These are phyloP conservation scores for Labeo calbasu DNA, from an alignment of 2,797 vertebrate species.

Conservation along the genomic window DNA sequence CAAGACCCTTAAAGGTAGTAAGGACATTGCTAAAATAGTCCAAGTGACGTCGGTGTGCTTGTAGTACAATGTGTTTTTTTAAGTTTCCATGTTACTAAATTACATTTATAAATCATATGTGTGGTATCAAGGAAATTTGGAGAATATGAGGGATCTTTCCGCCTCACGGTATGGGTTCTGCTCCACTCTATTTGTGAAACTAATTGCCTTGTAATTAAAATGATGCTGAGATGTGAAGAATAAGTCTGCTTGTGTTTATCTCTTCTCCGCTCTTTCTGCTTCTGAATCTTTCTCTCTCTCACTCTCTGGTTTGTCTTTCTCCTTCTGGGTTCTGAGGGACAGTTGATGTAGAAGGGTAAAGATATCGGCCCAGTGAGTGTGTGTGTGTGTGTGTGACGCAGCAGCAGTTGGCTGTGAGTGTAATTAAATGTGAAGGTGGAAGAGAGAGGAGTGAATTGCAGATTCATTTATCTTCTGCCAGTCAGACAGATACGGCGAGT, in stretches of 20 bases:
- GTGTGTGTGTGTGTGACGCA: slow-evolving; percentile 11
- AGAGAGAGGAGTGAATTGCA: slow-evolving; percentile 58
- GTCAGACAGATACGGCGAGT: slow-evolving; percentile 50
- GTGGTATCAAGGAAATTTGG: not conserved
- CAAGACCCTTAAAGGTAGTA: too few relatives aligned
- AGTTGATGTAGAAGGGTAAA: slow-evolving; percentile 30
- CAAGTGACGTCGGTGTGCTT: too few relatives aligned
- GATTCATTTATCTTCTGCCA: slow-evolving; percentile 64
- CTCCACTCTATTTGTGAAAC: slow-evolving; percentile 50
- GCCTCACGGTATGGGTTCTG: slow-evolving; percentile 19
- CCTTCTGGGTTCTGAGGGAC: slow-evolving; percentile 33
- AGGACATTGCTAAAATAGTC: too few relatives aligned
- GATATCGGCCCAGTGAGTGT: not conserved
- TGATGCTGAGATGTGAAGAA: slow-evolving; percentile 40
- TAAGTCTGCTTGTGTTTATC: slow-evolving; percentile 28
- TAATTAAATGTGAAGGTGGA: slow-evolving; percentile 66
- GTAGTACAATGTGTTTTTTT: not conserved
- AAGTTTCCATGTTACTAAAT: not conserved
- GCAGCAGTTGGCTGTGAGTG: slow-evolving; percentile 53
- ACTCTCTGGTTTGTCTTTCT: slow-evolving; percentile 21
- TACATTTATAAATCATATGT: not conserved
- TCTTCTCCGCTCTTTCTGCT: slow-evolving; percentile 8
- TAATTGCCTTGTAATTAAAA: slow-evolving; percentile 59
- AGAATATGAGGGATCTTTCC: not conserved
- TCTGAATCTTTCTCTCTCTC: slow-evolving; percentile 28